These are phyloP conservation scores for Anarhynchus alexandrinus DNA, from an alignment of 2,113 vertebrate genomes.

Conservation along the genomic window DNA sequence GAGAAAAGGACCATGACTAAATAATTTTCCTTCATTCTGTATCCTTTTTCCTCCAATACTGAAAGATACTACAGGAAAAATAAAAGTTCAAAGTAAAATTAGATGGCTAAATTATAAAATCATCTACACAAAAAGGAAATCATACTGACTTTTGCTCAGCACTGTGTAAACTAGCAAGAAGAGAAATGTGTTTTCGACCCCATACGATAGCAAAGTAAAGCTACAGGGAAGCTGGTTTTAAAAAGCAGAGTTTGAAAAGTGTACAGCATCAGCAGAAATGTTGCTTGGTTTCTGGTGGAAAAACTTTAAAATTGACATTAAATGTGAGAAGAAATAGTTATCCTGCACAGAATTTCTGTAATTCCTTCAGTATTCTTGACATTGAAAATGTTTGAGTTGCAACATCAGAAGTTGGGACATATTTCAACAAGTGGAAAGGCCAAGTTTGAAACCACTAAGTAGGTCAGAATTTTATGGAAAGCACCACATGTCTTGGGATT, in stretches of 20 bases:
- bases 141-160: background rate
- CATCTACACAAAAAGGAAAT: background rate
- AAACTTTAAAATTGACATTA: background rate
- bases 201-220: background rate
- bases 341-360: background rate
- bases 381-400: background rate
- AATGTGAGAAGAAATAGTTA: background rate
- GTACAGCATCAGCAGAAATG: background rate
- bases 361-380: background rate
- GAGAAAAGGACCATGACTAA: background rate
- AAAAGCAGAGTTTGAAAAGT: background rate
- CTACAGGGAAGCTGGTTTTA: background rate
- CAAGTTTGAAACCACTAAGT: slow-evolving; percentile 25
- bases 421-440: slow-evolving; percentile 16
- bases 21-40: background rate
- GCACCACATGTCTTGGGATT: background rate
- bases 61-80: background rate
- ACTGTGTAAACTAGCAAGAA: background rate
- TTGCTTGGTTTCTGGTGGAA: background rate
- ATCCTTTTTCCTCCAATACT: background rate
- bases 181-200: background rate
- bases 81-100: background rate
- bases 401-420: slow-evolving; percentile 12
- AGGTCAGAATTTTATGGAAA: background rate
- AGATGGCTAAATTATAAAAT: background rate